Base-by-base conservation (phyloP, 2,797 vertebrate species). In the Sebastes diaconus region DNA sequence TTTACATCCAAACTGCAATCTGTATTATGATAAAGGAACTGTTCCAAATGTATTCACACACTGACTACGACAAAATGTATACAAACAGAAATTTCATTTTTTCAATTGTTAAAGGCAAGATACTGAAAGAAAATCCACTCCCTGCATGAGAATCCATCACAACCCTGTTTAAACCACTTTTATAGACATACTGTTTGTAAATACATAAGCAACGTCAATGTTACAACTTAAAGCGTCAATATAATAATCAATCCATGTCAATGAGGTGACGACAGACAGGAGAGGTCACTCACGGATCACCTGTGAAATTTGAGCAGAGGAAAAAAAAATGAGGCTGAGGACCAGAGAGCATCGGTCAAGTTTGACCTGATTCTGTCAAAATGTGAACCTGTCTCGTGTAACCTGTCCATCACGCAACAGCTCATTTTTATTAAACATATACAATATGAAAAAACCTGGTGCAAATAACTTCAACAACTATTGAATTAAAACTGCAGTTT, bases 281-380 rank as follows among this genome's bases (percentile, higher is more conserved):
- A 29, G 77, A 70, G 13, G 71, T 84, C 79, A 25, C 55, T 93
- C 83, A 93, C 1, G 81, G 88, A 66, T 87, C 84, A 93, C 90
- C 94, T 95, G 92, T 73, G 70, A 82, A 92, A 77, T 69, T 1
- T 12, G 67, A 92, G 76, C 30, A 85, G 73, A 90, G 52, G 24
- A 12, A 58, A 78, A 61, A 71, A 61, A 25, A 25, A 25, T 57
- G 8, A 52, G 70, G 74, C 29, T 16, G 6, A 25, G 20, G n/a
- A 30, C 1, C 14, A 42, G 66, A 64, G 11, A 9, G 24, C 11
- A 27, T 67, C 36, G 11, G 32, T 60, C 58, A 68, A 39, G 32
- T 68, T 14, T 68, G 67, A 27, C 59, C 77, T 68, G 50, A 60
- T 77, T 84, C 81, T 86, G 76, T 82, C 70, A 75, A 36, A 67